Conservation (phyloP, 2,797 vertebrate genomes). For the Denticeps clupeoides region DNA sequence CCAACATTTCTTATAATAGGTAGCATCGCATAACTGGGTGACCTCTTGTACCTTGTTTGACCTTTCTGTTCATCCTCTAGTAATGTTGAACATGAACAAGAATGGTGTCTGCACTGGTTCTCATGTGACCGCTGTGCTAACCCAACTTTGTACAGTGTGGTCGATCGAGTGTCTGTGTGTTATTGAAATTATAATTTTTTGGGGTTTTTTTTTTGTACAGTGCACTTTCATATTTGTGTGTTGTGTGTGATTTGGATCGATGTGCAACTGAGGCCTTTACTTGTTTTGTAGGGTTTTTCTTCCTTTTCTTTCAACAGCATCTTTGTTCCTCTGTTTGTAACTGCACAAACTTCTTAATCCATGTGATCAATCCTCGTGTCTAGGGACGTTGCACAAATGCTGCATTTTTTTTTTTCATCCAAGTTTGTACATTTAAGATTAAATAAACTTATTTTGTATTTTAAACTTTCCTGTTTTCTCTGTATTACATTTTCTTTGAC, state of each 20-base stretch:
- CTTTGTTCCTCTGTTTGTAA: constrained; percentile 11
- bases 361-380: constrained; percentile 14
- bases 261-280: constrained; percentile 19
- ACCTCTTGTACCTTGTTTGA: background rate
- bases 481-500: no score
- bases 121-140: background rate
- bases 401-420: constrained; percentile 33
- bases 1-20: constrained; percentile 1
- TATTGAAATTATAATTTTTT: background rate
- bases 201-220: background rate
- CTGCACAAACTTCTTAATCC: constrained; percentile 10
- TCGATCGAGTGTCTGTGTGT: background rate
- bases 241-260: constrained; percentile 10
- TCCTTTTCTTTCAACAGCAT: constrained; percentile 11
- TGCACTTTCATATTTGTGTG: constrained; percentile 2
- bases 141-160: constrained; percentile 1
- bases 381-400: constrained; percentile 24
- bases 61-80: background rate
- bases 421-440: constrained; percentile 26
- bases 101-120: background rate
- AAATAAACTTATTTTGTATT: constrained; percentile 35
- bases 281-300: constrained; percentile 1
- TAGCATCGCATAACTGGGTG: background rate
- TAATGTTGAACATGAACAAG: no score
- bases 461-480: constrained; percentile 1